Base-by-base conservation (phyloP, 2,888 invertebrate genomes). In the Gnatocerus cornutus region DNA sequence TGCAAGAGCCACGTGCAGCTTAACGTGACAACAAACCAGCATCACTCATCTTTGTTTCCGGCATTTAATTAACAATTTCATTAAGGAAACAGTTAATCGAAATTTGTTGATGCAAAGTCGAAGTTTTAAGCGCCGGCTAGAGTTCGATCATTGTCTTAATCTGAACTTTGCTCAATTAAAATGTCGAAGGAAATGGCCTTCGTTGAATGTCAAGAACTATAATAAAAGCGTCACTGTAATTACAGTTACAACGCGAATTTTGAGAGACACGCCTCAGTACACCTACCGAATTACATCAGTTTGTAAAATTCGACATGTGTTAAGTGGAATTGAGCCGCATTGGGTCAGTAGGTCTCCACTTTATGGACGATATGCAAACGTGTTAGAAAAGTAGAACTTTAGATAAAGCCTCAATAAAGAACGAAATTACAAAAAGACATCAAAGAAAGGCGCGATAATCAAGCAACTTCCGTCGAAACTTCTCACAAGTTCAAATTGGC, bases 261-360 rank as follows among this genome's bases (percentile, higher is more conserved):
- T 16, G 16, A 7, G 4, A 13, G 16, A 46, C 27, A 16, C 46
- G 16, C 16, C 13, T 16, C 16, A 16, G 6, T 16, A n/a, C 12
- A 14, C 9, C 1, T 16, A 46, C 27, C 6, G 27, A 16, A 46
- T 16, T 3, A 16, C 13, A 5, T 46, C 8, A 14, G 10, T 46
- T 46, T 46, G 46, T 46, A 5, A 46, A 46, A 46, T 16, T 46
- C 9, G 21, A 46, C 46, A 46, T 13, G 46, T 41, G 41, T 41
- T 41, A 7, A 37, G 12, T 48, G 61, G 48, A 46, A 59, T 33
- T 59, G 27, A 43, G 45, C 48, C 50, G 37, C 50, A 45, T 45
- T 61, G 12, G 61, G 61, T 61, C 16, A 61, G 61, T 61, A 61
- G 61, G 61, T 48, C 39, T 48, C 7, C n/a, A 9, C 39, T 43